phyloP scores from a whole-genome alignment of 2,797 vertebrate species.

The Lagodon rhomboides region DNA sequence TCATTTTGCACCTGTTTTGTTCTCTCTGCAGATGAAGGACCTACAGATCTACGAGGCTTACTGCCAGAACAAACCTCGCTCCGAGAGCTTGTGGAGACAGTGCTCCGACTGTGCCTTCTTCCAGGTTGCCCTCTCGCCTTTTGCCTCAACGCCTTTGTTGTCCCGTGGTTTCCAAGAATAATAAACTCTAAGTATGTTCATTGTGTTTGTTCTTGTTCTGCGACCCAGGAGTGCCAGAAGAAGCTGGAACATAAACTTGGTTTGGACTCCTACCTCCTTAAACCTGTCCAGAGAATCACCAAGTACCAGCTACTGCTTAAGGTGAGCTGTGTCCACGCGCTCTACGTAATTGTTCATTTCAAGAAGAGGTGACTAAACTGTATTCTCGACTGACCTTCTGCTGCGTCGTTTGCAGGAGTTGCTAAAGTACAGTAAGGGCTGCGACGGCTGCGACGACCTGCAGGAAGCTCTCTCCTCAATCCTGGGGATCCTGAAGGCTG shows the following conservation, averaged over 20 bases:
- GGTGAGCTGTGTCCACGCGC: constrained; percentile 75
- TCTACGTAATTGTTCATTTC: background rate
- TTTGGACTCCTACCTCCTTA: constrained; percentile 97
- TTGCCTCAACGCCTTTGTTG: background rate
- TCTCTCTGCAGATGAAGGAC: constrained; percentile 91
- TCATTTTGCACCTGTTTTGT: too few relatives aligned
- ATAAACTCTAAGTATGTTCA: background rate
- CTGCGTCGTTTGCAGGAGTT: constrained; percentile 87
- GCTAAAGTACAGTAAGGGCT: constrained; percentile 95
- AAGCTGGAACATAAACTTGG: constrained; percentile 98
- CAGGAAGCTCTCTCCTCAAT: constrained; percentile 96
- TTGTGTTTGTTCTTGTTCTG: constrained; percentile 4
- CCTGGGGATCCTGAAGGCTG: constrained; percentile 96
- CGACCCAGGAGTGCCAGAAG: constrained; percentile 93
- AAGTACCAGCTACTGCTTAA: constrained; percentile 98
- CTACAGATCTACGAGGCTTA: constrained; percentile 98
- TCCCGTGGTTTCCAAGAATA: accelerated
- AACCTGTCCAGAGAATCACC: constrained; percentile 98
- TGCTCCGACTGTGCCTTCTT: constrained; percentile 97
- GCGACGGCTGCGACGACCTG: constrained; percentile 93
- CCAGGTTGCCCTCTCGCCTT: constrained; percentile 85
- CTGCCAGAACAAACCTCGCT: constrained; percentile 98
- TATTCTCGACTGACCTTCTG: background rate
- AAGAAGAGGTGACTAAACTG: background rate
- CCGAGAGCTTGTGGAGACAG: constrained; percentile 97